These are phyloP conservation scores for Plagodis pulveraria DNA, from an alignment of 2,888 invertebrate species.

Conservation along the genomic window DNA sequence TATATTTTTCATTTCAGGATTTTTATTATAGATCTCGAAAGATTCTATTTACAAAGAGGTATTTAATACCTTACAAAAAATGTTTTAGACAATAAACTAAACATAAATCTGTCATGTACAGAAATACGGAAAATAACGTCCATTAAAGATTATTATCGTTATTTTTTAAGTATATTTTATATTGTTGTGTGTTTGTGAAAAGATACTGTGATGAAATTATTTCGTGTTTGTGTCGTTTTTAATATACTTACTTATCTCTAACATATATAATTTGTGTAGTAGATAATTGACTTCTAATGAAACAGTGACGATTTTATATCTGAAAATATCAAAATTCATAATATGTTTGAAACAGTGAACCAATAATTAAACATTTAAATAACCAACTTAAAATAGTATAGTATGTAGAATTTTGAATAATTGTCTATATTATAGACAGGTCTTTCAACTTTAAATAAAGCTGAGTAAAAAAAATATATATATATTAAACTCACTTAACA, in stretches of 20 bases:
- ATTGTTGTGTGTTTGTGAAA: slow-evolving; percentile 10
- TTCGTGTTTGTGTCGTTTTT: slow-evolving; percentile 3
- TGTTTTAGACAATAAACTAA: background rate
- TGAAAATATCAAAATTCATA: slow-evolving; percentile 12
- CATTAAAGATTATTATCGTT: too few relatives aligned
- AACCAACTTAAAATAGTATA: too few relatives aligned
- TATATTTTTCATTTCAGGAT: slow-evolving; percentile 39
- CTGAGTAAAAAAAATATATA: too few relatives aligned
- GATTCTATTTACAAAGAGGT: slow-evolving; percentile 24
- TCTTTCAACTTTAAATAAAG: too few relatives aligned
- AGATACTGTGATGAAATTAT: slow-evolving; percentile 1
- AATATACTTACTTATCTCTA: slow-evolving; percentile 17
- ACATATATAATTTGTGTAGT: slow-evolving; percentile 16
- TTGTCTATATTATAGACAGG: too few relatives aligned
- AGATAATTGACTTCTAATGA: slow-evolving; percentile 27
- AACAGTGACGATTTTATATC: slow-evolving; percentile 18
- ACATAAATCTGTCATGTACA: too few relatives aligned
- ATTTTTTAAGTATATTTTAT: background rate
- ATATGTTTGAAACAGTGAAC: background rate
- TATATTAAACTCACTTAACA: too few relatives aligned
- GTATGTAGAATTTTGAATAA: too few relatives aligned
- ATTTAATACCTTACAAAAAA: slow-evolving; percentile 23
- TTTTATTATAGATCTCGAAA: slow-evolving; percentile 3
- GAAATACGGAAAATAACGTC: too few relatives aligned
- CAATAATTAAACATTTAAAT: too few relatives aligned